phyloP scores from a whole-genome alignment of 1,140 invertebrate species.

The Thaumetopoea pityocampa region DNA sequence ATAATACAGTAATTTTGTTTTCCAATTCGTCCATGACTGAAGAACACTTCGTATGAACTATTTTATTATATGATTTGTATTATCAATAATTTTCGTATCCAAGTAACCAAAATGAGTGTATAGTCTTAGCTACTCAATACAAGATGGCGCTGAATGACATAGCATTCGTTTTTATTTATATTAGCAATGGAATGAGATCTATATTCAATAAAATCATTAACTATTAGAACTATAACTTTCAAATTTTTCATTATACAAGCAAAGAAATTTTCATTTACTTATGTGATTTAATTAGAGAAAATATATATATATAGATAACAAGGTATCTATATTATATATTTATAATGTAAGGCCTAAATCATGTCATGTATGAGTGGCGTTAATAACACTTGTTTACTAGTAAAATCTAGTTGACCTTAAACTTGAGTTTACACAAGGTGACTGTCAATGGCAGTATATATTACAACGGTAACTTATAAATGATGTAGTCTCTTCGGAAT shows the following conservation, averaged over 20 bases:
- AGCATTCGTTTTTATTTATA: neutral
- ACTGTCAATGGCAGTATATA: conserved; percentile 19
- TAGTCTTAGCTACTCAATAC: conserved; percentile 31
- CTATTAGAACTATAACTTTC: too few species aligned
- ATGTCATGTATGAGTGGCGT: conserved; percentile 22
- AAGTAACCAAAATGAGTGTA: conserved; percentile 1
- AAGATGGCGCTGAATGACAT: conserved; percentile 31
- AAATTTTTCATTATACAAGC: too few species aligned
- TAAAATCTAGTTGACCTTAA: conserved; percentile 36
- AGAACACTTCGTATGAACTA: too few species aligned
- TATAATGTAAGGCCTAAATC: too few species aligned
- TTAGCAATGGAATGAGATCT: neutral
- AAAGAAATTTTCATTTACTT: too few species aligned
- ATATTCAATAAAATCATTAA: too few species aligned
- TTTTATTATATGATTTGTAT: too few species aligned
- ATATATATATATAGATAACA: too few species aligned
- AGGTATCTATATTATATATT: too few species aligned
- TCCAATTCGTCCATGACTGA: conserved; percentile 54
- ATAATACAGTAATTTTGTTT: conserved; percentile 77
- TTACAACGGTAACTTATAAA: conserved; percentile 13
- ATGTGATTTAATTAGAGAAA: too few species aligned
- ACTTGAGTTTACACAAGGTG: conserved; percentile 43
- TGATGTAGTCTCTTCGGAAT: conserved; percentile 20
- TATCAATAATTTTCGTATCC: conserved; percentile 29
- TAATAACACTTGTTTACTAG: conserved; percentile 19